Evolutionary conservation across 2,797 vertebrate genomes (phyloP), one percentile per base, ranked within the genome.

Genomic region (Calcarius lapponicus): DNA sequence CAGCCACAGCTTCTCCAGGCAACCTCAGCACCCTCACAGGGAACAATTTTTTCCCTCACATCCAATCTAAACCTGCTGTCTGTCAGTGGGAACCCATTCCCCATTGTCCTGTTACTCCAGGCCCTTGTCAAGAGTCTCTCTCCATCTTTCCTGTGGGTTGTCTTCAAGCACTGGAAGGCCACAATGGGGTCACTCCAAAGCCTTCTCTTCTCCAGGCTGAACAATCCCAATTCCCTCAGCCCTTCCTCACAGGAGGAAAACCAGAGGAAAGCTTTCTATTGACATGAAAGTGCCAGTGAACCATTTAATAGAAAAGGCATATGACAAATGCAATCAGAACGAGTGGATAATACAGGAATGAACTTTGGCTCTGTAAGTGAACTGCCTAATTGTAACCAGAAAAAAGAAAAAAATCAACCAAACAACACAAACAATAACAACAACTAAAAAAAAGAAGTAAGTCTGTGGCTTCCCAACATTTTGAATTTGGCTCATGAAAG

Each of bases 31-130:
- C 17, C 20, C 11, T 58, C 29, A 58, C 5, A 45, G 45, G 8
- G 8, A 58, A 8, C 1, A 40, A 34, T 47, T 58, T 38, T 26
- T 34, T 2, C 17, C 54, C 2, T 2, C 1, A 67, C 40, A 47
- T 22, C 6, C 53, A 1, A 26, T 15, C 53, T 47, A 54, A 73
- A 0, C 45, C n/a, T 6, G 0, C 4, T 21, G 11, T 53, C 14
- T 80, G n/a, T 11, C 61, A 40, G 8, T 47, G 2, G 22, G 62
- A 31, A 28, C 15, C 61, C 45, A 61, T 20, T 61, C 0, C 7
- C 43, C 22, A 47, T 6, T 53, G 31, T 67, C 53, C 61, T 80
- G n/a, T 58, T 45, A n/a, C 38, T 53, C 24, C 69, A 73, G 51
- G 9, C 36, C 53, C 69, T 31, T 73, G 29, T 4, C 15, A 47